phyloP scores from a whole-genome alignment of 2,888 invertebrate genomes.

The Microplitis deprimator region DNA sequence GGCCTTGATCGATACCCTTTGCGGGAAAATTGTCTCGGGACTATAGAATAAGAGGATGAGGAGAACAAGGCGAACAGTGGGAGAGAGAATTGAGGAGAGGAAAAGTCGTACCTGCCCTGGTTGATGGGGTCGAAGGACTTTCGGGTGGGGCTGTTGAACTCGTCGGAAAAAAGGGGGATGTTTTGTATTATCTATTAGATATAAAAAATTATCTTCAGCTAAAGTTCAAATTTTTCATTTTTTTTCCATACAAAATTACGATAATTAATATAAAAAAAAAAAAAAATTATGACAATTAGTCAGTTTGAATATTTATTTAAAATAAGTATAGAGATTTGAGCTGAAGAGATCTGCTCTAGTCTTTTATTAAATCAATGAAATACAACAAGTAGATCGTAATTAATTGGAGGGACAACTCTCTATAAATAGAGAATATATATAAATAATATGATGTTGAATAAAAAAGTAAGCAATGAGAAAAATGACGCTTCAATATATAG shows the following conservation, averaged over 20 bases:
- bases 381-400: no score
- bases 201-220: no score
- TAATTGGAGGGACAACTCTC: no score
- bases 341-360: no score
- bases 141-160: constrained; percentile 38
- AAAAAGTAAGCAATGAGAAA: background rate
- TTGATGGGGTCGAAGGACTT: constrained; percentile 37
- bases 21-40: constrained; percentile 36
- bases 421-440: background rate
- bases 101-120: constrained; percentile 33
- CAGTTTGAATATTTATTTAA: no score
- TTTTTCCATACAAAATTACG: no score
- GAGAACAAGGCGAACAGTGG: constrained; percentile 14
- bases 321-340: no score
- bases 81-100: constrained; percentile 38
- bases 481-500: constrained; percentile 19
- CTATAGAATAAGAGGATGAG: background rate
- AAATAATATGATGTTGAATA: no score
- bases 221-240: no score
- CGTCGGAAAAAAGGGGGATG: constrained; percentile 6
- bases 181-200: background rate
- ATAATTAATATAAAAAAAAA: no score
- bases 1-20: constrained; percentile 43
- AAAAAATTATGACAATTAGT: no score
- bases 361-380: no score